Evolutionary conservation across 2,888 invertebrate species (phyloP).

Genomic region (Latrodectus elegans): DNA sequence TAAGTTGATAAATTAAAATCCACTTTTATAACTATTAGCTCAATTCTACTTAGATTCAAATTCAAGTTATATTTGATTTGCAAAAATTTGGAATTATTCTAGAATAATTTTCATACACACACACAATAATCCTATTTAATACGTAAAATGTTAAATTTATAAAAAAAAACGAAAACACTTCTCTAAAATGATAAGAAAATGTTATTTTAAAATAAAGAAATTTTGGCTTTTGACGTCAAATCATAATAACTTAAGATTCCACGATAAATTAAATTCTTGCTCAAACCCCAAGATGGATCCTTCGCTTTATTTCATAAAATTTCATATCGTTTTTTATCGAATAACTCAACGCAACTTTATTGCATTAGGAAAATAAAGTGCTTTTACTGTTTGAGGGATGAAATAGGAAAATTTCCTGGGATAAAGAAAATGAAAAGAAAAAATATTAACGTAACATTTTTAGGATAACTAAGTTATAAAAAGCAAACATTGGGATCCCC

Average conservation of each 20-base stretch:
- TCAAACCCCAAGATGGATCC: not conserved
- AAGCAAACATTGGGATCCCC: slow-evolving; percentile 52
- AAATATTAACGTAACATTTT: slow-evolving; percentile 51
- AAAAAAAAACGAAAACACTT: no score
- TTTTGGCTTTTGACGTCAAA: not conserved
- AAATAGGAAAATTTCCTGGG: slow-evolving; percentile 9
- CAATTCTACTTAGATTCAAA: no score
- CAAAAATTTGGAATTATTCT: no score
- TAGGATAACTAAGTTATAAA: slow-evolving; percentile 63
- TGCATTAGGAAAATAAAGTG: slow-evolving; percentile 47
- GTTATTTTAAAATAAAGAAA: not conserved
- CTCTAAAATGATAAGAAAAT: no score
- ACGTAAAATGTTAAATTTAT: no score
- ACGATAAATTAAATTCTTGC: not conserved
- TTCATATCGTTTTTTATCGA: slow-evolving; percentile 24
- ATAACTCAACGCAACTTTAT: slow-evolving; percentile 30
- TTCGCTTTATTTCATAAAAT: slow-evolving; percentile 29
- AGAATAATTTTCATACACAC: no score
- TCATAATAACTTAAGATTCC: not conserved
- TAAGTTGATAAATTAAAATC: no score
- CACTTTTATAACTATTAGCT: no score
- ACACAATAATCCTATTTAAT: no score
- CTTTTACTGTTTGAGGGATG: slow-evolving; percentile 11
- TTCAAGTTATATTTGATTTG: no score
- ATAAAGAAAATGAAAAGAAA: slow-evolving; percentile 36